A percentile compares a stretch with the other conserved stretches of the same genome.
Conservation (phyloP, 1,140 invertebrate genomes). For the Sinella curviseta region DNA sequence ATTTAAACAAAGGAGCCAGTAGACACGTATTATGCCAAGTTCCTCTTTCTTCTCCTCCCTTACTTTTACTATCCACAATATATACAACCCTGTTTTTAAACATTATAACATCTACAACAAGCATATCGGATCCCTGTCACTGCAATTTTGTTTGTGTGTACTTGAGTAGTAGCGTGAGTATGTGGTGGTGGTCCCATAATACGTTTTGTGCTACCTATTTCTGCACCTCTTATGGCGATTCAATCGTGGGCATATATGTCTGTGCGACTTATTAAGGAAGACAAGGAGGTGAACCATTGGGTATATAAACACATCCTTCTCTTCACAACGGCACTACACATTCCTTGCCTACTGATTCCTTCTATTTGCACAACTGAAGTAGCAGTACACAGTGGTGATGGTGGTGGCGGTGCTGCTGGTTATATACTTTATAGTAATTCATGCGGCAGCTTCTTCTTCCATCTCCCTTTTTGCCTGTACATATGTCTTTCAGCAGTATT, state of each 20-base stretch:
- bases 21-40: slow-evolving; percentile 3
- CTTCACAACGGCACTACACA: background rate
- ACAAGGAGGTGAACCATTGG: background rate
- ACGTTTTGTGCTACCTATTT: background rate
- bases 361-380: background rate
- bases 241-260: background rate
- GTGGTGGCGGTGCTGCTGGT: background rate
- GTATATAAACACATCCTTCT: background rate
- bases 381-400: too few relatives aligned
- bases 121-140: too few relatives aligned
- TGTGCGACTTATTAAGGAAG: background rate
- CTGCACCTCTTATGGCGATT: background rate
- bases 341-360: background rate
- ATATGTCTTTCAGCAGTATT: background rate
- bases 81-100: too few relatives aligned
- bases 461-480: too few relatives aligned
- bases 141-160: too few relatives aligned
- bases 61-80: background rate
- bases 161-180: too few relatives aligned
- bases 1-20: slow-evolving; percentile 13
- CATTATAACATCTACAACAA: background rate
- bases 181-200: background rate
- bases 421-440: background rate
- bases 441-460: background rate
- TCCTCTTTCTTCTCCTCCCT: background rate